Base-by-base conservation (phyloP, 53 echinoderm and acorn worm species). In the Hippasteria phrygiana region DNA sequence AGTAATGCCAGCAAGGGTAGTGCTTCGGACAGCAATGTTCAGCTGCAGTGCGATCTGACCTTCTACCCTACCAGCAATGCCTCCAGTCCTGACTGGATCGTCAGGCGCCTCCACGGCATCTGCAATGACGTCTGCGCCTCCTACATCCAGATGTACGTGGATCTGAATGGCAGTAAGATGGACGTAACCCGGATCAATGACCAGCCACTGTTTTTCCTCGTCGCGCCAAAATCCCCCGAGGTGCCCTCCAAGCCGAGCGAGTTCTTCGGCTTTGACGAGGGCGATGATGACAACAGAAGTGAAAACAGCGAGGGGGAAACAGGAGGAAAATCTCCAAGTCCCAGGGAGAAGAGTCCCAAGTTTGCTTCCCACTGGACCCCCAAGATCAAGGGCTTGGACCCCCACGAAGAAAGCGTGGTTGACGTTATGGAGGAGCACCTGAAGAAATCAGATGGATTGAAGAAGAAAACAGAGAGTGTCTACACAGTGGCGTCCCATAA, bases 311-410 rank as follows among this genome's bases (percentile, higher is more conserved):
- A 53, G 13, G 66, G n/a, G 13, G 88, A 75, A 31, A 84, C 88
- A 20, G 64, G 51, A 3, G 75, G 56, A 20, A 35, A 22, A 38
- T 18, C 56, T 3, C 76, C 59, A 27, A 75, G 81, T 27, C 88
- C 80, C 37, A 84, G 54, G 48, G 84, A 87, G 41, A 92, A 83
- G 69, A 93, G 92, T 70, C 92, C 88, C 54, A 96, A 93, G 64
- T 96, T 95, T 78, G 98, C 98, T 27, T 87, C 98, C 18, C 94
- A 96, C 76, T 99, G 99, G 99, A 94, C 99, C 8, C 99, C 99
- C n/a, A 99, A 99, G 72, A 89, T 99, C 31, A 96, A 94, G 80
- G 90, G 87, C 22, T 27, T 78, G 7, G 93, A 77, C 54, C 22
- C 43, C 22, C 87, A 88, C 12, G 89, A 88, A 13, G 96, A 94